Base-by-base conservation (phyloP, 2,113 vertebrate species). In the Dasyornis broadbenti region DNA sequence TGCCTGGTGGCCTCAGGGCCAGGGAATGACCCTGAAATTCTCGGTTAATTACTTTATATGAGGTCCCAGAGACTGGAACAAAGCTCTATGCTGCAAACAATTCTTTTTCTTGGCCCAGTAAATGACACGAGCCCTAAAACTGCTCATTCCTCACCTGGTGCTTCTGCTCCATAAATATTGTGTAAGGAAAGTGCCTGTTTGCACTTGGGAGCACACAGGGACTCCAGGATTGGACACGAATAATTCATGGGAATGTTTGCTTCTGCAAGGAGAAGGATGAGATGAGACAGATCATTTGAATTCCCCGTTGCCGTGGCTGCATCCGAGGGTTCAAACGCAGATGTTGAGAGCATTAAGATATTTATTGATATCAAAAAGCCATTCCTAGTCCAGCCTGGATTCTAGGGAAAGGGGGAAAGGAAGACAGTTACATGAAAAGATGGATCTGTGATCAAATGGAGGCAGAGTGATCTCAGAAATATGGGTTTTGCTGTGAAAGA, bases 241-340 rank as follows among this genome's bases (percentile, higher is more conserved):
- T 94, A 78, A 92, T 93, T 89, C 52, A 94, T 56, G 76, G 90
- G 71, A 59, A 56, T 20, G 54, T 85, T 86, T 86, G 54, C 33
- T 90, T 45, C 85, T 4, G 53, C 59, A 53, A 93, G 75, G 82
- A 87, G 49, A 23, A 88, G 82, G 86, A 77, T 77, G 90, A 53
- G 63, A 76, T 42, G 71, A 88, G 63, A 60, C 61, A 76, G 65
- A 82, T 63, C 33, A 28, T 72, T 80, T 73, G 82, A 88, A 81
- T 83, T 57, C 63, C 42, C 44, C 5, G 3, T 80, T 60, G 66
- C 66, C 0, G 4, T 57, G 86, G 79, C 88, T 69, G 75, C 10
- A 0, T 45, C 19, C 0, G 0, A 49, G n/a, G 79, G 75, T 53
- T 90, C 56, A 42, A 59, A 15, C 2, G 9, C 65, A 70, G 85